Evolutionary conservation across 64 coral and sea anemone species (phyloP).

Genomic region (Stichodactyla mertensii): DNA sequence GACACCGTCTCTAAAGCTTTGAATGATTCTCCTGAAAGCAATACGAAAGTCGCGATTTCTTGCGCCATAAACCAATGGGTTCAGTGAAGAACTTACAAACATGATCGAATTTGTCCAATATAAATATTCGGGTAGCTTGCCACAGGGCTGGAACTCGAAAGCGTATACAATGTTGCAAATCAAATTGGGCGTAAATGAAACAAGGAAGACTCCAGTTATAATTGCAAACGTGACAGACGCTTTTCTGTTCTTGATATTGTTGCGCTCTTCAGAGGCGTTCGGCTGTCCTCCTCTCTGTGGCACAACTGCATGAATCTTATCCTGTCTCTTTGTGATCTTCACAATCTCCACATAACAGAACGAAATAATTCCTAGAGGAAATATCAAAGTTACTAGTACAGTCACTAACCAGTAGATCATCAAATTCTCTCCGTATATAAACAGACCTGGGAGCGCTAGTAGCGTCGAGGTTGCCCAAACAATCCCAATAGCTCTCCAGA

Average conservation of each 20-base stretch:
- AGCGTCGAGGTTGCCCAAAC: slow-evolving; percentile 12
- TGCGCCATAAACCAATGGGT: slow-evolving; percentile 16
- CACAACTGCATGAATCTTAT: neutral
- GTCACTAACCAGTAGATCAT: slow-evolving; percentile 5
- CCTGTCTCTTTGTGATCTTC: slow-evolving; percentile 3
- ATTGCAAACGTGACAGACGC: slow-evolving; percentile 7
- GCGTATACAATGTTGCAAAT: slow-evolving; percentile 1
- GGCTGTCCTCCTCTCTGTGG: neutral
- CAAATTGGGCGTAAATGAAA: slow-evolving; percentile 14
- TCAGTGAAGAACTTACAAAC: slow-evolving; percentile 14
- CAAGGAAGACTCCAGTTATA: neutral
- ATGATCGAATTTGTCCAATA: slow-evolving; percentile 7
- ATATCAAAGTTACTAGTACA: neutral
- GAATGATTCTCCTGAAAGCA: slow-evolving; percentile 1
- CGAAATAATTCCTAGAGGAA: neutral
- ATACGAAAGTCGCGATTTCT: slow-evolving; percentile 1
- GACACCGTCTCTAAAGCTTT: neutral
- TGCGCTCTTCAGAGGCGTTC: neutral
- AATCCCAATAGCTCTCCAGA: neutral
- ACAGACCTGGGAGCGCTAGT: neutral
- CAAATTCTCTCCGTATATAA: neutral
- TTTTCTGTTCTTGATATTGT: slow-evolving; percentile 18
- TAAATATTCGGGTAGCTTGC: neutral
- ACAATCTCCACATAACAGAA: slow-evolving; percentile 15
- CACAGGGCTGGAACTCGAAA: neutral